Evolutionary conservation across 2,797 vertebrate species (phyloP), one percentile per base, ranked within the genome.

Genomic region (Rhadinocentrus ornatus): DNA sequence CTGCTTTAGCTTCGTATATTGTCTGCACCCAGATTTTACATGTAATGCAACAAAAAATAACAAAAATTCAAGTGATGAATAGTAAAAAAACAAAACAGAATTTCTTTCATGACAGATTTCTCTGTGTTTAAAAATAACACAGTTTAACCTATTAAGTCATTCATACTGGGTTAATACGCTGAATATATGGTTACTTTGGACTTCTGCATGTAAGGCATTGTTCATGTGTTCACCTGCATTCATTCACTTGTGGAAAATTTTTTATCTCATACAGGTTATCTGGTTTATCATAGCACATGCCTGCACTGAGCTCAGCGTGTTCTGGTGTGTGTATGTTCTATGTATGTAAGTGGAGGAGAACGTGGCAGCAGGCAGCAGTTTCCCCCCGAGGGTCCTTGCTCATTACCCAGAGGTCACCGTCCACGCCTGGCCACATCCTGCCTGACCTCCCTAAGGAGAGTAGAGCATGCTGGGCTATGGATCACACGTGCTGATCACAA

Each of bases 341-440:
- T 66, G 48, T 54, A 57, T 62, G 75, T 61, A 57, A 35, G 50
- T n/a, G 24, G 59, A 56, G 50, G 29, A 50, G 80, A 86, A 87
- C 71, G 69, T 80, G 88, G 72, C 81, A 26, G 86, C 75, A 77
- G 75, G 77, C 84, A 74, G 76, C 77, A 67, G 37, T 62, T 75
- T 71, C 83, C 78, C 84, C 79, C 81, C 27, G 67, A 86, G 77
- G 83, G 80, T 80, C 71, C 67, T 80, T n/a, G 72, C 87, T 92
- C 86, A 90, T 94, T 93, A 92, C 91, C 85, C 90, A 88, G 85
- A 91, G 89, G 91, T 93, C 90, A 93, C 71, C 90, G 89, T 88
- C 86, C 87, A 89, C 78, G 86, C 88, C 87, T 88, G 78, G 79
- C 85, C 83, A 88, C 89, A 93, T 94, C 92, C 91, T 92, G 88